A percentile compares a stretch with the other conserved stretches of the same genome.
Evolutionary conservation across 2,888 invertebrate species (phyloP).

Genomic region (Ennomos fuscantarius): DNA sequence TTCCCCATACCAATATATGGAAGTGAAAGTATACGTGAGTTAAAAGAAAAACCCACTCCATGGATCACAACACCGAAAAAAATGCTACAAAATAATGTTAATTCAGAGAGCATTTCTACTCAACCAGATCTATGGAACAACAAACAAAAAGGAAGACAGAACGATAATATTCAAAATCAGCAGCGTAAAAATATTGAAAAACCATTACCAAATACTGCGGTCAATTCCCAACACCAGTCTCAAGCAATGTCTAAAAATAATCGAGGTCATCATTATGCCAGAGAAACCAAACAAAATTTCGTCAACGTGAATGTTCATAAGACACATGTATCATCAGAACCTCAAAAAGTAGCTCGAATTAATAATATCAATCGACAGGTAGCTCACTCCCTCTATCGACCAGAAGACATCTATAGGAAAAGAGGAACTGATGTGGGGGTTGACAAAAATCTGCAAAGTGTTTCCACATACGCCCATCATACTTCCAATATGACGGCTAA

Average conservation of each 20-base stretch:
- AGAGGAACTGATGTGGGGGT: no score
- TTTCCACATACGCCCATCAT: no score
- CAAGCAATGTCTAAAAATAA: background rate
- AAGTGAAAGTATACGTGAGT: constrained; percentile 22
- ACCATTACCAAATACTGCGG: background rate
- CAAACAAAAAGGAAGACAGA: constrained; percentile 2
- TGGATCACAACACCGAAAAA: constrained; percentile 5
- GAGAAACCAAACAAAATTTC: constrained; percentile 43
- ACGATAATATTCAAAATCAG: background rate
- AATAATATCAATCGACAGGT: constrained; percentile 45
- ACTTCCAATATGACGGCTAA: no score
- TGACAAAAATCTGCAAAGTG: no score
- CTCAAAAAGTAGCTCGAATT: constrained; percentile 44
- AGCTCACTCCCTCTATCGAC: background rate
- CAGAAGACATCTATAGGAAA: no score
- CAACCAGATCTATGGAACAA: background rate
- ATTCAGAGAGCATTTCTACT: background rate
- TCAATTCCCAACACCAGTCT: background rate
- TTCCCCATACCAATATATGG: background rate
- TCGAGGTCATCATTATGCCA: constrained; percentile 3
- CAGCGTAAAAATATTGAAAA: constrained; percentile 3
- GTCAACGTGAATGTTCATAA: constrained; percentile 51
- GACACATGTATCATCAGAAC: constrained; percentile 43
- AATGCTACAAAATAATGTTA: background rate
- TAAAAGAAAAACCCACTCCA: background rate